Evolutionary conservation across 1,140 invertebrate genomes (phyloP).

Genomic region (Nephila pilipes): DNA sequence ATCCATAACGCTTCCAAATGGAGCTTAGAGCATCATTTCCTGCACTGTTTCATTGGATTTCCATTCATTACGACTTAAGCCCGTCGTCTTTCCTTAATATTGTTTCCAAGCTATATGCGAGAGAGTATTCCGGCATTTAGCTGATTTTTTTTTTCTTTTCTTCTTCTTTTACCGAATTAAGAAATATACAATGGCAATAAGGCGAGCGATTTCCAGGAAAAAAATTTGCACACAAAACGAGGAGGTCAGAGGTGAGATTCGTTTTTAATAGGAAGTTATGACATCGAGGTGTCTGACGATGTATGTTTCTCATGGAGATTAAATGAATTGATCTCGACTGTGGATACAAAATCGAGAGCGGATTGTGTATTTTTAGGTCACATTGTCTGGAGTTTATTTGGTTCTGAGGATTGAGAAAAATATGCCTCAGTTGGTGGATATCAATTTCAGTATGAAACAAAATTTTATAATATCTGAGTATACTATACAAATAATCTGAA

Average conservation of each 20-base stretch:
- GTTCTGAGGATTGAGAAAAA: too few species aligned
- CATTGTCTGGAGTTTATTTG: background rate
- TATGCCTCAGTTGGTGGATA: too few species aligned
- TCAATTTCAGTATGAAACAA: too few species aligned
- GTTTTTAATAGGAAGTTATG: background rate
- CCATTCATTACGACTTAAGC: slow-evolving; percentile 23
- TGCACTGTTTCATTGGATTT: slow-evolving; percentile 46
- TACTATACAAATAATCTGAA: too few species aligned
- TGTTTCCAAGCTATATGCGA: background rate
- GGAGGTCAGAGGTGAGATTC: background rate
- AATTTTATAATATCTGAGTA: too few species aligned
- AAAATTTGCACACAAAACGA: slow-evolving; percentile 21
- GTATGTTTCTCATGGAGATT: background rate
- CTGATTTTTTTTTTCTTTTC: background rate
- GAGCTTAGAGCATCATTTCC: slow-evolving; percentile 3
- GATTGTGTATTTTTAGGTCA: background rate
- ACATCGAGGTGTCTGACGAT: background rate
- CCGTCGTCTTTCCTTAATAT: background rate
- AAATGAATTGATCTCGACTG: background rate
- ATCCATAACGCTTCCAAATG: background rate
- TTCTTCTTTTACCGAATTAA: background rate
- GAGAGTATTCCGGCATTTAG: too few species aligned
- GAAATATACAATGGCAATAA: background rate
- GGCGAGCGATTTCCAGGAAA: background rate
- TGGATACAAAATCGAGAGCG: background rate